Evolutionary conservation across 2,113 vertebrate genomes (phyloP).

Genomic region (Scytalopus superciliaris): DNA sequence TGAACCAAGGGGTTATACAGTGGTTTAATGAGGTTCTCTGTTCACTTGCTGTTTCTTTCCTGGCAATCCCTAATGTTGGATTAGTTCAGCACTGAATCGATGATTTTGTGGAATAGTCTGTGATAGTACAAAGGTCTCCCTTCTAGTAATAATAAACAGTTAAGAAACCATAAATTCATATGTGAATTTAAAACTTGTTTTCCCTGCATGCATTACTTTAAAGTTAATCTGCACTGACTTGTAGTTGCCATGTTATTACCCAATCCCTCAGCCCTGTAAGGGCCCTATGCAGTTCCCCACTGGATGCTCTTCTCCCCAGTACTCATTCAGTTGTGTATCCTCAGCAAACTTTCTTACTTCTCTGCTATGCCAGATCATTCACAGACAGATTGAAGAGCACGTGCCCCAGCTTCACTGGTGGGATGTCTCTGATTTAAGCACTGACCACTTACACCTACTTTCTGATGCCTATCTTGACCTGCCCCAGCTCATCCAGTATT

Average conservation of each 20-base stretch:
- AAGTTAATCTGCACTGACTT: neutral
- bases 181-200: neutral
- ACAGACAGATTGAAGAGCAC: neutral
- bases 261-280: neutral
- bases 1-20: neutral
- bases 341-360: neutral
- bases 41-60: neutral
- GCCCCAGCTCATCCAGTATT: neutral
- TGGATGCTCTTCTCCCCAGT: neutral
- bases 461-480: conserved; percentile 33
- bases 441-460: conserved; percentile 22
- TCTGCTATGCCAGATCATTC: neutral
- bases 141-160: neutral
- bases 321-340: neutral
- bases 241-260: neutral
- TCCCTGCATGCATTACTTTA: neutral
- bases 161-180: neutral
- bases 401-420: neutral
- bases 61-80: neutral
- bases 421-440: neutral
- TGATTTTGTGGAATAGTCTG: neutral
- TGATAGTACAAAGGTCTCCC: neutral
- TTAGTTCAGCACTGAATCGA: neutral
- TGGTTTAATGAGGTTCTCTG: neutral
- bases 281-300: neutral